Conservation (phyloP, 2,888 invertebrate genomes). For the Drosophila austrosaltans region DNA sequence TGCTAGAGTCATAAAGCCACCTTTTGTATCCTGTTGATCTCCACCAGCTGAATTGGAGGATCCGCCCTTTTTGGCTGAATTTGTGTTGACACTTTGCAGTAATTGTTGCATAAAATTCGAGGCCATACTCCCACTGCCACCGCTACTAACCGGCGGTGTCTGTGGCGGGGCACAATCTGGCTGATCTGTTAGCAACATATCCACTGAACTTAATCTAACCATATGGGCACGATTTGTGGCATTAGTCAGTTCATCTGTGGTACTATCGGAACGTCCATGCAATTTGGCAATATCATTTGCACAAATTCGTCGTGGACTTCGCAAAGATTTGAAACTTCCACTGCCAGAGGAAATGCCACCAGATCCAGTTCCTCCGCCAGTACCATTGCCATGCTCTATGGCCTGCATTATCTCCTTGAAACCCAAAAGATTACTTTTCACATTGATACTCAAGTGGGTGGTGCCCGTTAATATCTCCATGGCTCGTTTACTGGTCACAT, state of each 20-base stretch:
- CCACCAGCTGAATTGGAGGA: slow-evolving; percentile 29
- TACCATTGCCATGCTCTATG: slow-evolving; percentile 82
- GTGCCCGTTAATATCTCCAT: slow-evolving; percentile 96
- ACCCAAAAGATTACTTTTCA: slow-evolving; percentile 97
- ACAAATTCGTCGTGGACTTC: slow-evolving; percentile 81
- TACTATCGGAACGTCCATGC: slow-evolving; percentile 83
- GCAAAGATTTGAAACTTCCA: slow-evolving; percentile 68
- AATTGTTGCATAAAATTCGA: slow-evolving; percentile 85
- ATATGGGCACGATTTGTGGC: slow-evolving; percentile 71
- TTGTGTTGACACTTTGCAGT: slow-evolving; percentile 81
- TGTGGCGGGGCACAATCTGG: slow-evolving; percentile 82
- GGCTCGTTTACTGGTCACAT: slow-evolving; percentile 95
- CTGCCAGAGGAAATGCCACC: slow-evolving; percentile 33
- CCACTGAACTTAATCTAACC: slow-evolving; percentile 89
- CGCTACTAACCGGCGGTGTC: slow-evolving; percentile 53
- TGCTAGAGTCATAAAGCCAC: slow-evolving; percentile 93
- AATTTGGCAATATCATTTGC: slow-evolving; percentile 88
- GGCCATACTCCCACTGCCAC: slow-evolving; percentile 70
- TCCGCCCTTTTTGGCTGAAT: slow-evolving; percentile 71
- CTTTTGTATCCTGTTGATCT: slow-evolving; percentile 76
- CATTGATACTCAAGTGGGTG: slow-evolving; percentile 97
- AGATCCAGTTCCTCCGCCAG: slow-evolving; percentile 44
- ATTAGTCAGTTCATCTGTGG: slow-evolving; percentile 66
- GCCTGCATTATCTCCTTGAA: slow-evolving; percentile 88
- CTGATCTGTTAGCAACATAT: slow-evolving; percentile 84